Evolutionary conservation across 2,797 vertebrate genomes (phyloP).

Genomic region (Cossypha polioptera): DNA sequence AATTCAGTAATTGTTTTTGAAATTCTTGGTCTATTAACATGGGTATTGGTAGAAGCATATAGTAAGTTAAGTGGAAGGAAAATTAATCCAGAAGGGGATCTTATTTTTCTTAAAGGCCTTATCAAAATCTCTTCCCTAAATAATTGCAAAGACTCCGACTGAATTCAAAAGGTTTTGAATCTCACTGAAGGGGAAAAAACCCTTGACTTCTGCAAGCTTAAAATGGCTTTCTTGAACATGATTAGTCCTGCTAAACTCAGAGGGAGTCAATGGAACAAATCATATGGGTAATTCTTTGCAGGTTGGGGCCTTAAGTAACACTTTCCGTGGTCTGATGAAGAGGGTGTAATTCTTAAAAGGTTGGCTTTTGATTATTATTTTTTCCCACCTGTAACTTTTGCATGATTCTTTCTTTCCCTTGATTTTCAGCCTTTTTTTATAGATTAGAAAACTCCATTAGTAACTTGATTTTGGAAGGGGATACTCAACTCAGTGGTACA

Average conservation of each 20-base stretch:
- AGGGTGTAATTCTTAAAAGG: conserved; percentile 63
- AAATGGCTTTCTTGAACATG: conserved; percentile 11
- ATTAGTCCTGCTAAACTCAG: conserved; percentile 34
- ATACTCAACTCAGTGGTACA: background rate
- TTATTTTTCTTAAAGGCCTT: background rate
- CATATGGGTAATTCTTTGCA: conserved; percentile 66
- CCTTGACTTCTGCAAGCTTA: background rate
- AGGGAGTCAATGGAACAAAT: conserved; percentile 66
- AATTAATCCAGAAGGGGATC: background rate
- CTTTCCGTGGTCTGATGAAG: conserved; percentile 64
- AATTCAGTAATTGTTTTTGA: background rate
- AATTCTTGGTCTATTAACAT: background rate
- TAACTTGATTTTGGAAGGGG: background rate
- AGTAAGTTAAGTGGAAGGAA: background rate
- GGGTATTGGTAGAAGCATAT: background rate
- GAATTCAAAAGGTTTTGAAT: background rate
- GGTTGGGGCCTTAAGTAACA: conserved; percentile 65
- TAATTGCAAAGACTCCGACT: background rate
- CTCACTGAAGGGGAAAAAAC: accelerated
- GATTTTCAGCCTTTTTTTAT: conserved; percentile 36
- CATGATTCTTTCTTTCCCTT: conserved; percentile 50
- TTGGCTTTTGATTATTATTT: conserved; percentile 60
- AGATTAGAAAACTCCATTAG: background rate
- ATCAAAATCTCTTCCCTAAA: background rate
- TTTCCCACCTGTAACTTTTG: conserved; percentile 47